These are phyloP conservation scores for Sebastes aleutianus DNA, from an alignment of 2,797 vertebrate species.

Conservation along the genomic window DNA sequence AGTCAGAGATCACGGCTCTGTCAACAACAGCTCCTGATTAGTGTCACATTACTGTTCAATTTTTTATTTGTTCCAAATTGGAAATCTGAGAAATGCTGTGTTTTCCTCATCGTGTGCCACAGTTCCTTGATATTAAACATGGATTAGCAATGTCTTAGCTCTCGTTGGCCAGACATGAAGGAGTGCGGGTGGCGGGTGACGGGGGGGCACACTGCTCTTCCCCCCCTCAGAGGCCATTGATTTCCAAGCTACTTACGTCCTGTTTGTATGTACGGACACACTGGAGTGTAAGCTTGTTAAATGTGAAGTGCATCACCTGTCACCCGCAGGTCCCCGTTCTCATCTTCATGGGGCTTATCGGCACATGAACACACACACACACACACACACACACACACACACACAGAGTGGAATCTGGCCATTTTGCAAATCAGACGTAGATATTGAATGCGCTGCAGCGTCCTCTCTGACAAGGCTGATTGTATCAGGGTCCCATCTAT, in stretches of 20 bases:
- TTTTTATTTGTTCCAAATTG: constrained; percentile 84
- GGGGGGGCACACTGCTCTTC: not conserved
- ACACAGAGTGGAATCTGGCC: constrained; percentile 4
- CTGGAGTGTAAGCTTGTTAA: constrained; percentile 78
- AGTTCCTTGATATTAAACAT: constrained; percentile 80
- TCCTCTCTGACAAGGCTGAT: constrained; percentile 35
- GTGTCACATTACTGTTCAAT: constrained; percentile 82
- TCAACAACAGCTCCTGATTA: constrained; percentile 83
- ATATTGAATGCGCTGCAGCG: constrained; percentile 17
- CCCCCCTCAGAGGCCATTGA: constrained; percentile 64
- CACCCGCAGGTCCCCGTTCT: constrained; percentile 56
- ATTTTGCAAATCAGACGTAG: constrained; percentile 56
- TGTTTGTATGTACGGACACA: constrained; percentile 83
- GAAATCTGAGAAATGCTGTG: constrained; percentile 58
- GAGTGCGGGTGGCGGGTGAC: not conserved
- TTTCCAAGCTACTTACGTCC: constrained; percentile 75
- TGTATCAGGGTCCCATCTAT: constrained; percentile 33
- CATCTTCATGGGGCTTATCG: constrained; percentile 67
- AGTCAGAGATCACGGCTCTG: constrained; percentile 77
- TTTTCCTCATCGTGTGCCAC: constrained; percentile 34
- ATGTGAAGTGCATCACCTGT: constrained; percentile 80
- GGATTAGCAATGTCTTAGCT: constrained; percentile 76
- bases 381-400: too few species aligned
- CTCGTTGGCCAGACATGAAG: constrained; percentile 45
- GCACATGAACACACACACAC: constrained; percentile 30